Evolutionary conservation across 2,888 invertebrate species (phyloP).

Genomic region (Panzeria rudis): DNA sequence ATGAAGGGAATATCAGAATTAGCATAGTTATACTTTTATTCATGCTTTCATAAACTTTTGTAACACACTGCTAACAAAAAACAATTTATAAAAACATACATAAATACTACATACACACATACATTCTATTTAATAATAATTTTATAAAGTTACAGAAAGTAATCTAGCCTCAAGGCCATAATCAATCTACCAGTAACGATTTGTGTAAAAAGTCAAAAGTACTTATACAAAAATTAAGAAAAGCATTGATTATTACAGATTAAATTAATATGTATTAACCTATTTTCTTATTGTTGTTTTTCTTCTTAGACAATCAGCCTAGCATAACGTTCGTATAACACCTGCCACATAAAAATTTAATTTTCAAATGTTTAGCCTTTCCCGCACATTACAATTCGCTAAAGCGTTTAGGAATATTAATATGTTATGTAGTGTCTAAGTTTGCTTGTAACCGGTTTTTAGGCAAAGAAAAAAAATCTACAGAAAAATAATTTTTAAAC

Average conservation of each 20-base stretch:
- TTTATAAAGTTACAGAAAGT: background rate
- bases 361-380: background rate
- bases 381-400: too few relatives aligned
- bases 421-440: background rate
- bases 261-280: background rate
- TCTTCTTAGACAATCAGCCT: background rate
- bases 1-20: background rate
- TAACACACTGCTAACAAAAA: background rate
- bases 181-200: background rate
- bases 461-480: too few relatives aligned
- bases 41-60: background rate
- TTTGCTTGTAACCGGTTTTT: too few relatives aligned
- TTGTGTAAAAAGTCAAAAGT: background rate
- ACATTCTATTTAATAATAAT: background rate
- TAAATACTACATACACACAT: background rate
- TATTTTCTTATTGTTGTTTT: background rate
- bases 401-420: background rate
- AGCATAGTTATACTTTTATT: background rate
- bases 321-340: background rate
- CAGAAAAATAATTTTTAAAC: too few relatives aligned
- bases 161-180: slow-evolving; percentile 2
- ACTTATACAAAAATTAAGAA: background rate
- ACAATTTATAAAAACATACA: too few relatives aligned
- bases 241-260: background rate
- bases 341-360: background rate